Base-by-base conservation (phyloP, 1,140 invertebrate species). In the Chionoecetes opilio region DNA sequence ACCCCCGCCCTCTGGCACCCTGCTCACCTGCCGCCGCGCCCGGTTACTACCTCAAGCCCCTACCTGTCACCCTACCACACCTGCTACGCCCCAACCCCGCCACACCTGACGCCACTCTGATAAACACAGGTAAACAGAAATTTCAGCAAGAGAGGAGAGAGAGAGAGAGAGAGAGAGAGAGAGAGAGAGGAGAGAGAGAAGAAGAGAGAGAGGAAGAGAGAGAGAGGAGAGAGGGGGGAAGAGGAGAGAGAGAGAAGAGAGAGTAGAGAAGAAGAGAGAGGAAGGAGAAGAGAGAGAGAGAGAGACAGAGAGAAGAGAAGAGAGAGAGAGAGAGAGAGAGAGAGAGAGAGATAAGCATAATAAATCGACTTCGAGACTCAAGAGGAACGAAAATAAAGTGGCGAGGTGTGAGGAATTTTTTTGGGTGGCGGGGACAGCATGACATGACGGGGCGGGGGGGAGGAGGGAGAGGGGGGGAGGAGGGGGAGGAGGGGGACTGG, bases 131-230 rank as follows among this genome's bases (percentile, higher is more conserved):
- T 75, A 75, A 75, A n/a, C 63, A 75, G 3, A n/a, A 75, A 75
- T 26, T n/a, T 53, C 46, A 53, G 11, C 46, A 53, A 53, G 46
- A 53, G 11, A 53, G 21, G 11, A 17, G 46, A 17, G 11, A 21
- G 63, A 75, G 63, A 75, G 63, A 75, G 63, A 75, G 63, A 75
- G 63, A 75, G 63, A 75, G 63, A 75, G 63, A 75, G 63, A 75
- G 63, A 75, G 63, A 75, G 63, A 75, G 63, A 75, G 63, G n/a
- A 26, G 41, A 46, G 41, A 46, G 41, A 75, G 63, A 75, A 26
- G n/a, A 26, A 75, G 63, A 75, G 63, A 75, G 63, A 63, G 53
- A 63, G 53, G 26, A 21, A 63, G 53, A 63, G 53, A 63, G 53
- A 63, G 53, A 63, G 53, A 63, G 53, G 26, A 21, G 26, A 21